phyloP scores from a whole-genome alignment of 2,113 vertebrate genomes.

The Colossoma macropomum region DNA sequence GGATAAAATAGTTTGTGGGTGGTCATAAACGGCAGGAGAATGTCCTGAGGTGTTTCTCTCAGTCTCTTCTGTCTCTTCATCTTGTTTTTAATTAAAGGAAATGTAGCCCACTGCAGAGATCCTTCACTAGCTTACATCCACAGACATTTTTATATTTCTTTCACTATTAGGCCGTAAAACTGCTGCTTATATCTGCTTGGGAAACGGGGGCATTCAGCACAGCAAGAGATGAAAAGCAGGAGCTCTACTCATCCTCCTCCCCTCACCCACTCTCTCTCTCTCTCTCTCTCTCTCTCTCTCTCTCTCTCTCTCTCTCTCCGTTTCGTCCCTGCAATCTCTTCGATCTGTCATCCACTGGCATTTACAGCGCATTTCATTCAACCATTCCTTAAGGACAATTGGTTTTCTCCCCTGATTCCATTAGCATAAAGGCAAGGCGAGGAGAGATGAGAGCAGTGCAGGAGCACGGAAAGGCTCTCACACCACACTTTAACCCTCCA shows the following conservation, averaged over 20 bases:
- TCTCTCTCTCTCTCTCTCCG: neutral
- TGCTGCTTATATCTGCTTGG: slow-evolving; percentile 43
- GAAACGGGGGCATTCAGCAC: slow-evolving; percentile 41
- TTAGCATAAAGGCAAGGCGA: slow-evolving; percentile 87
- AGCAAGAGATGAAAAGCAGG: slow-evolving; percentile 44
- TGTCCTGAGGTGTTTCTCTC: slow-evolving; percentile 54
- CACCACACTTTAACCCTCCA: slow-evolving; percentile 57
- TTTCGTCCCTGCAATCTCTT: slow-evolving; percentile 76
- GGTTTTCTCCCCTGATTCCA: slow-evolving; percentile 88
- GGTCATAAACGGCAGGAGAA: slow-evolving; percentile 64
- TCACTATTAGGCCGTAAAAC: slow-evolving; percentile 54
- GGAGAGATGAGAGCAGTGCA: slow-evolving; percentile 74
- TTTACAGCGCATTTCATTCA: slow-evolving; percentile 92
- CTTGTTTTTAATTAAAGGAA: slow-evolving; percentile 66
- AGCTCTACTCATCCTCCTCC: slow-evolving; percentile 73
- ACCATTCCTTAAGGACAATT: slow-evolving; percentile 93
- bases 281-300: neutral
- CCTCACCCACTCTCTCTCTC: neutral
- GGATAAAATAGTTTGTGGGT: slow-evolving; percentile 70
- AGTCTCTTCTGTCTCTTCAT: slow-evolving; percentile 54
- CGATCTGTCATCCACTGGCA: slow-evolving; percentile 91
- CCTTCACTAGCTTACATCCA: slow-evolving; percentile 50
- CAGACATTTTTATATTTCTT: slow-evolving; percentile 58
- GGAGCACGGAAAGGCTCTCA: slow-evolving; percentile 80
- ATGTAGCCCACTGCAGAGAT: slow-evolving; percentile 53